Evolutionary conservation across 1,140 invertebrate genomes (phyloP).

Genomic region (Calliopsis andreniformis): DNA sequence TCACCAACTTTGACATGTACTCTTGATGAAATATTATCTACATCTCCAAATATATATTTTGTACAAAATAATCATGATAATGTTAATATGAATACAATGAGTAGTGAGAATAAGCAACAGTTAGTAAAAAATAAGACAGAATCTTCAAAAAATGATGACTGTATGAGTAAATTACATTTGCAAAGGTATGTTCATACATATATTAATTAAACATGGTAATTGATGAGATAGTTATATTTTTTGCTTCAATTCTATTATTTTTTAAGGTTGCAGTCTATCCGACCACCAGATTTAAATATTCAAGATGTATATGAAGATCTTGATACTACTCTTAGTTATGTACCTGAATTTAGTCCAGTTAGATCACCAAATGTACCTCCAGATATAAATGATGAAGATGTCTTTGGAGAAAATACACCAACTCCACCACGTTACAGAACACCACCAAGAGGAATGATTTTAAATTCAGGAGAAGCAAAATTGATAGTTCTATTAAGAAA

Average conservation of each 20-base stretch:
- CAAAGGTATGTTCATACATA: conserved; percentile 26
- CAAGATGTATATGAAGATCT: conserved; percentile 50
- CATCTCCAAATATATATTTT: conserved; percentile 68
- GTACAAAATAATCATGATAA: conserved; percentile 8
- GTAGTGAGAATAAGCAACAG: background rate
- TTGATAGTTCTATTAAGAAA: conserved; percentile 68
- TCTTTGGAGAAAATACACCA: conserved; percentile 74
- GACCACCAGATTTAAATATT: conserved; percentile 66
- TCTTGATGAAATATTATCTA: conserved; percentile 50
- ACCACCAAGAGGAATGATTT: conserved; percentile 70
- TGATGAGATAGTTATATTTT: no score
- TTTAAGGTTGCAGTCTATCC: conserved; percentile 63
- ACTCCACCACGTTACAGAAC: conserved; percentile 73
- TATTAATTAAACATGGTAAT: background rate
- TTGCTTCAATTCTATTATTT: background rate
- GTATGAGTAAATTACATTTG: background rate
- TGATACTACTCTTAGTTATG: conserved; percentile 67
- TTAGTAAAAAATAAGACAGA: background rate
- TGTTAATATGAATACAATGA: background rate
- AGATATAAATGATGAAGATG: conserved; percentile 70
- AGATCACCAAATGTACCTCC: conserved; percentile 71
- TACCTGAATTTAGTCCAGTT: conserved; percentile 70
- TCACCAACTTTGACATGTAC: conserved; percentile 72
- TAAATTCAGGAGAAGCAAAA: conserved; percentile 65
- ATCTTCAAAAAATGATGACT: background rate